A percentile compares a stretch with the other conserved stretches of the same genome.
phyloP scores from a whole-genome alignment of 1,140 invertebrate species.

The Atta texana region DNA sequence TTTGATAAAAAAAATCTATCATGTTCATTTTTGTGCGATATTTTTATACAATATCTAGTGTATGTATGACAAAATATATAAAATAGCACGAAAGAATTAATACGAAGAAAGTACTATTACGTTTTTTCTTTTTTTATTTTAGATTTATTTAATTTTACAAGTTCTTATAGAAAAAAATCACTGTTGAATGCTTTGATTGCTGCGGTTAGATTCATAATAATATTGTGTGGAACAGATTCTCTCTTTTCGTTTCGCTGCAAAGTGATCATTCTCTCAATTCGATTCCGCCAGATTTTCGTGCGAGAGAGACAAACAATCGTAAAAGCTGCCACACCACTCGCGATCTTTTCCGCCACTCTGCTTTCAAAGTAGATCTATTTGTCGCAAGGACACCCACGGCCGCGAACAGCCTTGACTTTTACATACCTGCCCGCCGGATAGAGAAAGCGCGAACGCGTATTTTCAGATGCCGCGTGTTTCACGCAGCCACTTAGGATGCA shows the following conservation, averaged over 20 bases:
- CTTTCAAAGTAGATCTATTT: slow-evolving; percentile 53
- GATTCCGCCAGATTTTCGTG: slow-evolving; percentile 31
- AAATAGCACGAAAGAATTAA: no score
- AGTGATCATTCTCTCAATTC: not conserved
- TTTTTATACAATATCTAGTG: no score
- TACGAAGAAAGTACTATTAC: no score
- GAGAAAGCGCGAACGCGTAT: slow-evolving; percentile 40
- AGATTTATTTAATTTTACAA: not conserved
- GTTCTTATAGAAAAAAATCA: not conserved
- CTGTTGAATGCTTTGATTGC: not conserved
- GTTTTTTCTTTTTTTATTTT: no score
- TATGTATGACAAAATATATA: no score
- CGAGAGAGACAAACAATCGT: slow-evolving; percentile 17
- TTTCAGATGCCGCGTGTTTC: slow-evolving; percentile 36
- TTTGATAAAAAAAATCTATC: no score
- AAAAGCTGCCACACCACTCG: slow-evolving; percentile 19
- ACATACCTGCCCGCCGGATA: slow-evolving; percentile 25
- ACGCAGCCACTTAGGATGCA: not conserved
- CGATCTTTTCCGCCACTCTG: slow-evolving; percentile 35
- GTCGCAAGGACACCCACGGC: slow-evolving; percentile 47
- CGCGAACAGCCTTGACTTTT: slow-evolving; percentile 56
- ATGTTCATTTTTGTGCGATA: no score
- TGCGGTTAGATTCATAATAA: not conserved
- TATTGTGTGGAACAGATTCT: not conserved
- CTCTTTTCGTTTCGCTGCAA: not conserved